These are phyloP conservation scores for Genyomyrus donnyi DNA, from an alignment of 2,113 vertebrate species.

Conservation along the genomic window DNA sequence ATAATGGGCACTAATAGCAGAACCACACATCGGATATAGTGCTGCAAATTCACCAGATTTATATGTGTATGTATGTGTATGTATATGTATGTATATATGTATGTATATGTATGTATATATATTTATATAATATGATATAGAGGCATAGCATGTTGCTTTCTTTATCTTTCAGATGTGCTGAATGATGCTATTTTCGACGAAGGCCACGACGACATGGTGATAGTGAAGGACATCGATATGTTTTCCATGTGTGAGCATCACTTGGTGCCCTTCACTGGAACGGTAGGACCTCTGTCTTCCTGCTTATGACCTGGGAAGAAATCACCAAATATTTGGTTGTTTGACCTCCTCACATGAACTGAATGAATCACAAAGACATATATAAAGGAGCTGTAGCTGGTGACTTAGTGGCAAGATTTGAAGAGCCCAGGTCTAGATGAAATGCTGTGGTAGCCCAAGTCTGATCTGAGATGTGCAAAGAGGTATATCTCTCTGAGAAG, in stretches of 20 bases:
- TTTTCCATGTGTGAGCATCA: slow-evolving; percentile 14
- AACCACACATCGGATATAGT: background rate
- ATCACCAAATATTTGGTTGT: background rate
- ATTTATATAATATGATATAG: background rate
- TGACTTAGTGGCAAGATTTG: background rate
- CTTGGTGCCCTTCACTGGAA: slow-evolving; percentile 8
- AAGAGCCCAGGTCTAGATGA: background rate
- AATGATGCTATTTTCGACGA: slow-evolving; percentile 5
- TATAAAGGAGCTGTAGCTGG: background rate
- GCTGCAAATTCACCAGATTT: background rate
- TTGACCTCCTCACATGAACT: background rate
- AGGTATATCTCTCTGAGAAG: background rate
- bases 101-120: too few species aligned
- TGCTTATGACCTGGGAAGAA: background rate
- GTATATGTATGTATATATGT: too few species aligned
- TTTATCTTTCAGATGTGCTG: slow-evolving; percentile 8
- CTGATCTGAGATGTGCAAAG: background rate
- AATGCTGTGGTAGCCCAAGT: background rate
- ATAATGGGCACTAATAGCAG: background rate
- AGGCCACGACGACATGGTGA: slow-evolving; percentile 10
- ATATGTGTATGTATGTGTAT: too few species aligned
- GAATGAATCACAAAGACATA: background rate
- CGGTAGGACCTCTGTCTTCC: background rate
- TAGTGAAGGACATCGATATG: slow-evolving; percentile 4
- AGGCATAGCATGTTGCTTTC: background rate